Conservation (phyloP, 2,113 vertebrate species). For the Halichoeres trimaculatus region DNA sequence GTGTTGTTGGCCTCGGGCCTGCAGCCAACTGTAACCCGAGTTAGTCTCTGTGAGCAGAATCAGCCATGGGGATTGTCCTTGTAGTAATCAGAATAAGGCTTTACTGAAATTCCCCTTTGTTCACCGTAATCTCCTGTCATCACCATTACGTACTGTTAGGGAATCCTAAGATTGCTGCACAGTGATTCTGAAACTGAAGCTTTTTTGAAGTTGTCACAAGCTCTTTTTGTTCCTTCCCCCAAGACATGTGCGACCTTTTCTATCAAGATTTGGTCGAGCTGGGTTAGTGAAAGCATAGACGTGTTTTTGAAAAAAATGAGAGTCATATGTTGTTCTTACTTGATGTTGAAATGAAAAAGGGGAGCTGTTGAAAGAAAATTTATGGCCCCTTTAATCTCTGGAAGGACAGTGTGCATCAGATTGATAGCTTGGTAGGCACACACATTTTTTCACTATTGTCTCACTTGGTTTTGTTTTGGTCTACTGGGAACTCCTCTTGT, state of each 20-base stretch:
- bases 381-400: neutral
- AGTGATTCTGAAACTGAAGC: constrained; percentile 17
- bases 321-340: constrained; percentile 4
- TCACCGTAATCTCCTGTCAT: constrained; percentile 42
- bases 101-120: constrained; percentile 42
- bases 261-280: neutral
- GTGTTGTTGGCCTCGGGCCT: constrained; percentile 47
- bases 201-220: neutral
- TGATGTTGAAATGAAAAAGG: neutral
- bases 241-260: neutral
- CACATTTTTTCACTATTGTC: constrained; percentile 18
- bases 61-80: constrained; percentile 40
- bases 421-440: neutral
- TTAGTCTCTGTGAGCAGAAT: constrained; percentile 32
- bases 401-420: constrained; percentile 1
- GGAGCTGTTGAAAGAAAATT: neutral
- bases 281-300: neutral
- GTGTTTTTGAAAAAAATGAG: neutral
- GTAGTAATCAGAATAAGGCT: constrained; percentile 47
- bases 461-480: constrained; percentile 27
- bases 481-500: neutral
- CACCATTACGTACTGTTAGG: neutral
- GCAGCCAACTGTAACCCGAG: constrained; percentile 51
- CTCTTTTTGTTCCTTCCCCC: constrained; percentile 1
- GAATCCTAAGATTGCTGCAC: constrained; percentile 14